Evolutionary conservation across 2,797 vertebrate species (phyloP).

Genomic region (Pseudotriccus pelzelni): DNA sequence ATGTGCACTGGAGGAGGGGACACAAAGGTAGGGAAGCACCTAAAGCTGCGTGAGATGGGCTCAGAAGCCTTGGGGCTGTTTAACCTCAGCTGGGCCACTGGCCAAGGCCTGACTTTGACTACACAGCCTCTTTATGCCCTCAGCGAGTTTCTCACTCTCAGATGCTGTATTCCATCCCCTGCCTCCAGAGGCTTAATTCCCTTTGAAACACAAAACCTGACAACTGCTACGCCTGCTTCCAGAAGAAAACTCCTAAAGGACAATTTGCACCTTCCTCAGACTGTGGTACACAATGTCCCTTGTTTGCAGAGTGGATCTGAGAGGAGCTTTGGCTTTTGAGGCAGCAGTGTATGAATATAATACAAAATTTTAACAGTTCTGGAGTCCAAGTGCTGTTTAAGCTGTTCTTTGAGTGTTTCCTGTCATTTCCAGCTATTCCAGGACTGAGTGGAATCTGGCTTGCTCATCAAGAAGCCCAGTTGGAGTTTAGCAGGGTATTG

Average conservation of each 20-base stretch:
- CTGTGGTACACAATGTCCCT: accelerated
- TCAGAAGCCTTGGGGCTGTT: not conserved
- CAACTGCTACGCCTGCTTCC: not conserved
- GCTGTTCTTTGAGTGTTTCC: not conserved
- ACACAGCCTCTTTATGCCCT: not conserved
- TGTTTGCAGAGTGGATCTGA: not conserved
- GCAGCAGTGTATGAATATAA: accelerated
- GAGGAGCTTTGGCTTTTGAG: not conserved
- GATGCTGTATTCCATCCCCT: not conserved
- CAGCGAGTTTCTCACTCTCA: accelerated
- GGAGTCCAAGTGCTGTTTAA: not conserved
- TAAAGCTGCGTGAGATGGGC: accelerated
- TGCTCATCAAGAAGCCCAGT: not conserved
- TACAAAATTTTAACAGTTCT: not conserved
- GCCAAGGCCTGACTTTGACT: not conserved
- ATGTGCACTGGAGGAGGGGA: not conserved
- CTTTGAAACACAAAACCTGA: not conserved
- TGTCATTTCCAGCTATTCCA: not conserved
- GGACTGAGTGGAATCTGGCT: not conserved
- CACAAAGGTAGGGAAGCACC: not conserved
- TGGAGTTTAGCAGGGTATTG: not conserved
- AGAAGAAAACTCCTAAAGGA: not conserved
- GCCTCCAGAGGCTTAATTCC: not conserved
- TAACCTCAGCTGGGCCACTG: not conserved
- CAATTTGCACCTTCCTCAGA: not conserved